Evolutionary conservation across 1,140 invertebrate genomes (phyloP), one percentile per base, ranked within the genome.

Genomic region (Euwallacea fornicatus): DNA sequence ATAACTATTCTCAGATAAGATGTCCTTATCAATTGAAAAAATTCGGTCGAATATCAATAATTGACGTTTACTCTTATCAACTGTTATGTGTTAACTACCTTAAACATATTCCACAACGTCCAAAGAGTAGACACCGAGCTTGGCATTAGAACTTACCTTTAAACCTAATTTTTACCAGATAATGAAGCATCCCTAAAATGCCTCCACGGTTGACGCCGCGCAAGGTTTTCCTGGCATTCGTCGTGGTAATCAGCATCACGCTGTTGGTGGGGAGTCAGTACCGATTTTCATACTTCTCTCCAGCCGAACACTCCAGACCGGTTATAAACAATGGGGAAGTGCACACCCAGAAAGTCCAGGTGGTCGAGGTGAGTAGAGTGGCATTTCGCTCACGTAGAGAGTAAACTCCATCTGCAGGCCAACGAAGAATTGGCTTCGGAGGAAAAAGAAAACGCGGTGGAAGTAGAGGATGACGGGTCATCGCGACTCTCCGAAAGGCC

Each of bases 131-230:
- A 33, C 21, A 33, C 21, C 21, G 21, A 33, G n/a, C n/a, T n/a
- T n/a, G n/a, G n/a, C n/a, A n/a, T n/a, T n/a, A n/a, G 4, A 33
- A 33, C 21, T 1, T 33, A 4, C 4, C 21, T 4, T 33, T 33
- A 33, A 33, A 33, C 21, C 1, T 33, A 1, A 33, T 33, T 1
- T 33, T 33, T 33, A 33, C 1, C 59, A 78, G 77, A 76, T 78
- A 77, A 79, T 78, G 78, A 73, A 65, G 72, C 72, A 69, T 62
- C 68, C 71, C 58, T 76, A 73, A 78, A 70, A 81, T 81, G 80
- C 80, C 79, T 69, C 80, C 78, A 74, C 79, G 79, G 73, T 68
- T 81, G 33, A 80, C 80, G 56, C 76, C 77, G 68, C 80, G 80
- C 69, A 76, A 79, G 66, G 68, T 79, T 41, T 77, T 78, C 68